These are phyloP conservation scores for Lochmaea capreae DNA, from an alignment of 2,888 invertebrate species.

Conservation along the genomic window DNA sequence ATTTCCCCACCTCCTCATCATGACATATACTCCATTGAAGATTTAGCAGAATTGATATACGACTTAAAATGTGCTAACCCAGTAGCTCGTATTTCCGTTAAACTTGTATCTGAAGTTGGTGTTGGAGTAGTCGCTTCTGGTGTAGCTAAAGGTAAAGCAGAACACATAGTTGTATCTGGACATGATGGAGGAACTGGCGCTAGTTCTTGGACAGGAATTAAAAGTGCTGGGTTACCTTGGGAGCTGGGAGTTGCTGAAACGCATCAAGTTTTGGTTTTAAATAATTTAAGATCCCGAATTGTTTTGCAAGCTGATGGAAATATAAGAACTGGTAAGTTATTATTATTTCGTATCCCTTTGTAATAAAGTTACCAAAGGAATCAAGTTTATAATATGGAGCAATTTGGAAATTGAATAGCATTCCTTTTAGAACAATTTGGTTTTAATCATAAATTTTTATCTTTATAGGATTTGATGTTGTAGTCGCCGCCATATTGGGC, in stretches of 20 bases:
- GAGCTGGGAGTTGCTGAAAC: conserved; percentile 98
- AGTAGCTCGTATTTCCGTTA: conserved; percentile 93
- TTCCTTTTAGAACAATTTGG: too few species aligned
- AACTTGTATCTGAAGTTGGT: conserved; percentile 97
- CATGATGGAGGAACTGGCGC: conserved; percentile 99
- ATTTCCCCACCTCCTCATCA: conserved; percentile 99
- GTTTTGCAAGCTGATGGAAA: conserved; percentile 97
- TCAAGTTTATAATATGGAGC: too few species aligned
- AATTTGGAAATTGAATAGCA: too few species aligned
- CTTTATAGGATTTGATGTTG: conserved; percentile 85
- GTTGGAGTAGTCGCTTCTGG: conserved; percentile 95
- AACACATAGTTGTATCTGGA: conserved; percentile 98
- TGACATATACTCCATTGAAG: conserved; percentile 99
- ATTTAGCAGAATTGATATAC: conserved; percentile 97
- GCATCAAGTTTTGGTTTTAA: conserved; percentile 95
- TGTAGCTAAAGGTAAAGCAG: conserved; percentile 84
- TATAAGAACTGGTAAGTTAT: conserved; percentile 79
- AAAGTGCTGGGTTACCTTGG: conserved; percentile 98
- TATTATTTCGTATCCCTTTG: too few species aligned
- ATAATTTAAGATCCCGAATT: conserved; percentile 92
- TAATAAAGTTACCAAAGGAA: too few species aligned
- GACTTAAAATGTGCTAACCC: conserved; percentile 99
- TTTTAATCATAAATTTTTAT: too few species aligned
- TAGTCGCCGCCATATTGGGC: conserved; percentile 94
- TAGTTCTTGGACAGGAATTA: conserved; percentile 99